Percentiles rank a stretch among this genome's conserved stretches.
Evolutionary conservation across 2,113 vertebrate genomes (phyloP).

Genomic region (Trogon melanurus): DNA sequence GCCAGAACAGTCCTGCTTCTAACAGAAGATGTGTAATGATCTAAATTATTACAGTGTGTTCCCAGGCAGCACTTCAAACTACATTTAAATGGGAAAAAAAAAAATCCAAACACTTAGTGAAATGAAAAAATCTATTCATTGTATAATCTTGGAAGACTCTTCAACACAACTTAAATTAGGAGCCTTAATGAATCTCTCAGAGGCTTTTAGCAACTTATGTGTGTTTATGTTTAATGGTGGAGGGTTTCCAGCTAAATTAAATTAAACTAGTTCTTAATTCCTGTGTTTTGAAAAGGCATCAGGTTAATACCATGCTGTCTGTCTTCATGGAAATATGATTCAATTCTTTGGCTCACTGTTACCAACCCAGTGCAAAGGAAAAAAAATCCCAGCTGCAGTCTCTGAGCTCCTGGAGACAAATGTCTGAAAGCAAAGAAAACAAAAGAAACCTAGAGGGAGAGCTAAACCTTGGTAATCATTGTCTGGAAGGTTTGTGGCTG

Average conservation of each 20-base stretch:
- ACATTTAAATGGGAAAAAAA: neutral
- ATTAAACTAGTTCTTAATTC: conserved; percentile 58
- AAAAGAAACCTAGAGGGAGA: conserved; percentile 42
- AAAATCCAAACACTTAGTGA: neutral
- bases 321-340: conserved; percentile 58
- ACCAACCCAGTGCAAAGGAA: neutral
- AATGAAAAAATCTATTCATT: conserved; percentile 45
- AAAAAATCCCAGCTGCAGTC: conserved; percentile 49
- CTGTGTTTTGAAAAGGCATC: conserved; percentile 55
- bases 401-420: conserved; percentile 37
- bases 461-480: conserved; percentile 1
- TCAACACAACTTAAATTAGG: conserved; percentile 22
- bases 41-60: conserved; percentile 24
- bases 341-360: conserved; percentile 34
- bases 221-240: conserved; percentile 51
- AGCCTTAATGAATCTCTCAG: conserved; percentile 34
- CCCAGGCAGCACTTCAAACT: conserved; percentile 48
- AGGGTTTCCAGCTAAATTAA: conserved; percentile 48
- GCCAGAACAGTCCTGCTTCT: neutral
- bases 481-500: conserved; percentile 1
- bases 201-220: conserved; percentile 41
- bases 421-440: conserved; percentile 44
- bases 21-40: neutral
- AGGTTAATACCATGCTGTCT: conserved; percentile 18
- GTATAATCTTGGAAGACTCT: conserved; percentile 49